Conservation (phyloP, 2,888 invertebrate species). For the Lobophora halterata region DNA sequence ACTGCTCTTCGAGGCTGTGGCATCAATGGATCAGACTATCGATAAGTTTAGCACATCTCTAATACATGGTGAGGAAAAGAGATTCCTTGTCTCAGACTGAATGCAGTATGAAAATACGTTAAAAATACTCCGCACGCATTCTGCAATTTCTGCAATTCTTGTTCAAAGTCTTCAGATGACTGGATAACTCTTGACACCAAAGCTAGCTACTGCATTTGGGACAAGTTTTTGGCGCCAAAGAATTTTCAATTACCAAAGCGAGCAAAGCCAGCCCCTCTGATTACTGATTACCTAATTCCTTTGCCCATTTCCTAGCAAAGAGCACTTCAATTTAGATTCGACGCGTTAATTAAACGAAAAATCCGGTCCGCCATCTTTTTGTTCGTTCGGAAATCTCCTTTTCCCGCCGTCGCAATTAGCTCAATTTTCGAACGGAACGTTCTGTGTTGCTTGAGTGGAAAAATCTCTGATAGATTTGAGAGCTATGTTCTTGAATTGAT, state of each 20-base stretch:
- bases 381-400: constrained; percentile 49
- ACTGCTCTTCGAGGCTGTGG: too few relatives aligned
- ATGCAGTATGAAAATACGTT: constrained; percentile 33
- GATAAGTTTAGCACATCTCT: constrained; percentile 30
- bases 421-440: constrained; percentile 58
- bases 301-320: constrained; percentile 32
- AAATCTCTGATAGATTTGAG: constrained; percentile 38
- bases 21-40: constrained; percentile 20
- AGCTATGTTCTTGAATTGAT: constrained; percentile 27
- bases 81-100: constrained; percentile 28
- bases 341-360: constrained; percentile 59
- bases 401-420: constrained; percentile 59
- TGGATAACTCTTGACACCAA: too few relatives aligned
- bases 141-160: constrained; percentile 2
- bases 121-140: constrained; percentile 10
- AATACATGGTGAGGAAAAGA: constrained; percentile 27
- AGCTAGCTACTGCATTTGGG: too few relatives aligned
- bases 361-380: constrained; percentile 47
- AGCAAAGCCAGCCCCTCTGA: constrained; percentile 29
- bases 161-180: too few relatives aligned
- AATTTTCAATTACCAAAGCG: constrained; percentile 12
- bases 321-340: constrained; percentile 43
- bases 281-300: constrained; percentile 27
- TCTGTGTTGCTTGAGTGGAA: constrained; percentile 47
- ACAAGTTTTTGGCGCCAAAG: neutral